phyloP scores from a whole-genome alignment of 2,888 invertebrate species.

The Balanococcus diminutus region DNA sequence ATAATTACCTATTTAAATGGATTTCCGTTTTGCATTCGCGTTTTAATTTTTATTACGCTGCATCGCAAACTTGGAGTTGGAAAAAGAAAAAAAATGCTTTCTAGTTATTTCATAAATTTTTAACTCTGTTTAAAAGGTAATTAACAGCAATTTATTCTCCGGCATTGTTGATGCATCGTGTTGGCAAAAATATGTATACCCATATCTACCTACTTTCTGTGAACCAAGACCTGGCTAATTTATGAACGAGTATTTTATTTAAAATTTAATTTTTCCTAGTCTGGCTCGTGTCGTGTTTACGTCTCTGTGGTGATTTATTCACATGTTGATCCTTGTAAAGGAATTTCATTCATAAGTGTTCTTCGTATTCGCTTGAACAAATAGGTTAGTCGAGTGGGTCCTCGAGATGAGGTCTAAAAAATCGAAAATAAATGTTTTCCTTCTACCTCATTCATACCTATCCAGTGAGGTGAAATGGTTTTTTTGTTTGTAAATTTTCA shows the following conservation, averaged over 20 bases:
- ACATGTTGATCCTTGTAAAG: neutral
- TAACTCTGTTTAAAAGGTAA: neutral
- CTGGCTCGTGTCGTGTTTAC: neutral
- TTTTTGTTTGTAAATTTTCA: too few relatives aligned
- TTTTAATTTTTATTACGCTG: neutral
- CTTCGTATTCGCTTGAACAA: too few relatives aligned
- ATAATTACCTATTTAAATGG: constrained; percentile 14
- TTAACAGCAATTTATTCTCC: neutral
- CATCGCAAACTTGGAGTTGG: neutral
- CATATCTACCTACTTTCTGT: too few relatives aligned
- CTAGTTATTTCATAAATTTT: neutral
- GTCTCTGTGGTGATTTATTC: neutral
- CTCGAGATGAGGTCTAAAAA: too few relatives aligned
- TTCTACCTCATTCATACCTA: too few relatives aligned
- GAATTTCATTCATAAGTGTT: neutral
- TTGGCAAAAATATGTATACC: neutral
- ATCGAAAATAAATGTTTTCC: too few relatives aligned
- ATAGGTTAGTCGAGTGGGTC: too few relatives aligned
- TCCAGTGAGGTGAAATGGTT: too few relatives aligned
- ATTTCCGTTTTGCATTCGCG: neutral
- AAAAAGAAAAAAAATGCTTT: neutral
- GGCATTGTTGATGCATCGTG: neutral
- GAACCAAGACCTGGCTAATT: neutral
- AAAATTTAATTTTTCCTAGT: neutral
- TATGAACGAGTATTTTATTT: neutral